A percentile compares a stretch with the other conserved stretches of the same genome.
Conservation (phyloP, 2,888 invertebrate species). For the Clepsis dumicolana region DNA sequence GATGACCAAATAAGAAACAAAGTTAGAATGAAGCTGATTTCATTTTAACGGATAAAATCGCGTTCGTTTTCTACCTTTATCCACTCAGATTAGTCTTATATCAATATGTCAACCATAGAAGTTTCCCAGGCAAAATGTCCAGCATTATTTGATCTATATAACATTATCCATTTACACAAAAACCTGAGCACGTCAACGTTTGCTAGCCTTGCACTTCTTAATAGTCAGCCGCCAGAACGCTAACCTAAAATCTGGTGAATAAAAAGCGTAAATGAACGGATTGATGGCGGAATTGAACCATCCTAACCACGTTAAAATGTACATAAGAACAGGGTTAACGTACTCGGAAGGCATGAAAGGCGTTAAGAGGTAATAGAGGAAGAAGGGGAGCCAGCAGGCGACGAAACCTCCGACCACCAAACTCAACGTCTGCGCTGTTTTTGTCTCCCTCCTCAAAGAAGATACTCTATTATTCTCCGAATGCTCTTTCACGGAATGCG, state of each 20-base stretch:
- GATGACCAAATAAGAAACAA: no score
- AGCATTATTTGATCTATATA: not conserved
- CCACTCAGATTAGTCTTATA: not conserved
- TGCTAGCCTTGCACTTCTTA: constrained; percentile 86
- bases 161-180: not conserved
- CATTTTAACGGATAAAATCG: no score
- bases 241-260: constrained; percentile 94
- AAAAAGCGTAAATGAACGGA: constrained; percentile 96
- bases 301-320: constrained; percentile 94
- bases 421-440: constrained; percentile 95
- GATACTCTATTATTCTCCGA: constrained; percentile 88
- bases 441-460: constrained; percentile 91
- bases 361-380: constrained; percentile 92
- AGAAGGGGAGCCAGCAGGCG: constrained; percentile 96
- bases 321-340: constrained; percentile 88
- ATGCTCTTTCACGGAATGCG: constrained; percentile 84
- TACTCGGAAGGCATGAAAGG: constrained; percentile 90
- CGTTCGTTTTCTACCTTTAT: not conserved
- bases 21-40: no score
- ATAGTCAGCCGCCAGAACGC: constrained; percentile 95
- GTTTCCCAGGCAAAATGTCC: not conserved
- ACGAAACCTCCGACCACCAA: constrained; percentile 95
- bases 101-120: not conserved
- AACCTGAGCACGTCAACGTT: constrained; percentile 54
- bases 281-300: constrained; percentile 97